Evolutionary conservation across 2,113 vertebrate species (phyloP), one percentile per base, ranked within the genome.

Genomic region (Lipotes vexillifer): DNA sequence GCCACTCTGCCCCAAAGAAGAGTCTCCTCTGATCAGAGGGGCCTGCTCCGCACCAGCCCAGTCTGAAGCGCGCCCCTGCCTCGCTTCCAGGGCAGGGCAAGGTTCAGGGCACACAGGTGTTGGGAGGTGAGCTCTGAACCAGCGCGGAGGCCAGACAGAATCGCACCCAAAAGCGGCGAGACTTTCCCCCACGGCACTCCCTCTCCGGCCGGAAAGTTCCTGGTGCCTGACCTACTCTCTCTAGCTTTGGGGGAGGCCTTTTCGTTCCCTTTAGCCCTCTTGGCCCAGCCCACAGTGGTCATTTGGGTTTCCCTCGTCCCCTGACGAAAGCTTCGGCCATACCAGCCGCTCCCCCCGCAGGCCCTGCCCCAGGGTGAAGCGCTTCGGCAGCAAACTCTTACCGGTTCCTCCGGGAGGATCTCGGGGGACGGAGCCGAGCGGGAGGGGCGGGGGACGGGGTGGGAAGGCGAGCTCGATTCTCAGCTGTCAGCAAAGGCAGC

Each of bases 401-500:
- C 74, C 27, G 29, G 44, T 82, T 96, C 96, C 96, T 98, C 88
- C 6, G 23, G 88, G 97, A 97, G 82, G 84, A 89, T 97, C 97
- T 97, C 97, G 87, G 96, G 98, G 97, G 96, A 97, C 83, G 0
- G 14, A 78, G 97, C 46, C 10, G 33, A 77, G 94, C 93, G 33
- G 96, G 98, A 96, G 97, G 86, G 94, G 95, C 31, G 68, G 33
- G 36, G 63, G 57, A 91, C 86, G 87, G 92, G 95, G 94, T 38
- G 92, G 97, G 96, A 83, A 97, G 71, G 96, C 69, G 38, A 97
- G 96, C 90, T 96, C 94, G 78, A 93, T 98, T 97, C 97, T 98
- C 96, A 97, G 93, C 92, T 97, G 98, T 98, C 98, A 98, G 98
- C 98, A 98, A 97, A 98, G 97, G 96, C 96, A 78, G 96, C 97